Evolutionary conservation across 2,888 invertebrate genomes (phyloP).

Genomic region (Caenorhabditis imperialis): DNA sequence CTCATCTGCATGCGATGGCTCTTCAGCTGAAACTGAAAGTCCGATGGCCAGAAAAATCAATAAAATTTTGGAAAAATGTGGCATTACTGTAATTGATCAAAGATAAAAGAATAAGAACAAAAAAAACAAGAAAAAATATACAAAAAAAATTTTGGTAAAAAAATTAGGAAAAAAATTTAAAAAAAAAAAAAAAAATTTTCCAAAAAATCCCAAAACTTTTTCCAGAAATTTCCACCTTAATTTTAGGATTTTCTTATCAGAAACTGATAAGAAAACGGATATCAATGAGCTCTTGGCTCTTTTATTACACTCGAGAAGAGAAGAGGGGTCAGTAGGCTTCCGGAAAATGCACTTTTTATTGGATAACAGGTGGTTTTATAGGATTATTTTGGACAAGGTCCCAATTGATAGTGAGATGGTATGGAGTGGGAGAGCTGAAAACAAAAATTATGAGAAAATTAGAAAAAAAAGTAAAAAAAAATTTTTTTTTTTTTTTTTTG

Average conservation of each 20-base stretch:
- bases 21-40: not conserved
- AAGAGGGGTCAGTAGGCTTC: too few species aligned
- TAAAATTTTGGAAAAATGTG: not conserved
- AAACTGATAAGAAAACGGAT: not conserved
- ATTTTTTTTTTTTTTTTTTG: not conserved
- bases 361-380: too few species aligned
- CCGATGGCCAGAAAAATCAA: not conserved
- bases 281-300: constrained; percentile 4
- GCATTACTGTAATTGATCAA: not conserved
- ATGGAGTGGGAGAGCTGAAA: not conserved
- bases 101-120: not conserved
- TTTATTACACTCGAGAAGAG: constrained; percentile 14
- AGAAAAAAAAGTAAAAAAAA: not conserved
- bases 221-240: not conserved
- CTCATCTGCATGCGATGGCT: constrained; percentile 12
- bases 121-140: not conserved
- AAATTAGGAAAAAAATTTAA: too few species aligned
- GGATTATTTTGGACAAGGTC: constrained; percentile 3
- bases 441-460: too few species aligned
- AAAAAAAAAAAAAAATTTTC: not conserved
- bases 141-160: not conserved
- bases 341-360: too few species aligned
- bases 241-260: not conserved
- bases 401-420: not conserved
- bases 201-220: too few species aligned